A percentile compares a stretch with the other conserved stretches of the same genome.
Conservation (phyloP, 1,140 invertebrate species). For the Eumeta japonica region DNA sequence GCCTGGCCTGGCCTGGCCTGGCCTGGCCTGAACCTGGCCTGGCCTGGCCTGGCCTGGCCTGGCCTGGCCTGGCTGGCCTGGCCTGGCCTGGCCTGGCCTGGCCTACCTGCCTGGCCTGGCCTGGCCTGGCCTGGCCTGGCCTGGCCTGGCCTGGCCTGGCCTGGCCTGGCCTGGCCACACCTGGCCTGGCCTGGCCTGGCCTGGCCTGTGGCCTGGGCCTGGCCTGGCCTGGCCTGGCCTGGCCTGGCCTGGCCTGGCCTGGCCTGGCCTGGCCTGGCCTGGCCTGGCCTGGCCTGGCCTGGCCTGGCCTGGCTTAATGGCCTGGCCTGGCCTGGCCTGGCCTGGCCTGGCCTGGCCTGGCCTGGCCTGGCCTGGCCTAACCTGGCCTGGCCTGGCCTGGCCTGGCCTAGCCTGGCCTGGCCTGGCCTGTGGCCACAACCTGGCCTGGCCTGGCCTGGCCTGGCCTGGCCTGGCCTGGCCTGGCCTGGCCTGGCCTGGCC, state of each 20-base stretch:
- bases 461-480: constrained; percentile 1
- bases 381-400: constrained; percentile 1
- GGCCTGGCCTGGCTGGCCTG: too few species aligned
- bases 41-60: constrained; percentile 1
- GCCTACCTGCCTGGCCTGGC: too few species aligned
- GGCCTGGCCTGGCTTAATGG: constrained; percentile 4
- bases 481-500: not conserved
- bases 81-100: constrained; percentile 1
- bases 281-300: constrained; percentile 5
- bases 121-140: constrained; percentile 1
- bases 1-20: constrained; percentile 1
- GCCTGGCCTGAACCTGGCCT: too few species aligned
- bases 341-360: constrained; percentile 8
- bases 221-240: constrained; percentile 1
- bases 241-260: constrained; percentile 2
- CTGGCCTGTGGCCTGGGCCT: constrained; percentile 9
- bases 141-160: constrained; percentile 1
- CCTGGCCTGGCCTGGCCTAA: constrained; percentile 5
- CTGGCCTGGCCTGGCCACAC: not conserved
- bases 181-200: constrained; percentile 5
- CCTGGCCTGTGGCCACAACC: not conserved
- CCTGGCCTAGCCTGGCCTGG: constrained; percentile 22
- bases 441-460: constrained; percentile 1
- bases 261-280: constrained; percentile 1
- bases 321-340: constrained; percentile 7